Conservation (phyloP, 2,888 invertebrate species). For the Melanophora roralis region DNA sequence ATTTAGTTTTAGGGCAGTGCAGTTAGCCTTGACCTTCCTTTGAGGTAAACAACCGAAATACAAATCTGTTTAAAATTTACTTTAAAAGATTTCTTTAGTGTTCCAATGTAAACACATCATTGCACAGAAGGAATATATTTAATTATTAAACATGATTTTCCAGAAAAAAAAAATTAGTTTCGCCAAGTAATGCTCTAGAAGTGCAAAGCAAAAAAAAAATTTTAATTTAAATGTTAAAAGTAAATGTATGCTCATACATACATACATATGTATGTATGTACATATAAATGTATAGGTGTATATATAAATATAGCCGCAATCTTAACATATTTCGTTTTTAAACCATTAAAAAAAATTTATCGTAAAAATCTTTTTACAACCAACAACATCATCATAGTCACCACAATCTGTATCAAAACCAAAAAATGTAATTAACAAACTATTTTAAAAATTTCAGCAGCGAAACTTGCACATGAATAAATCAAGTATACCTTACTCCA, state of each 20-base stretch:
- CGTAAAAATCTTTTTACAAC: conserved; percentile 49
- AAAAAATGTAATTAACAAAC: conserved; percentile 6
- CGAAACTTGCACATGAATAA: conserved; percentile 16
- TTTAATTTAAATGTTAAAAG: no score
- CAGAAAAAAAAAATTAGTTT: conserved; percentile 57
- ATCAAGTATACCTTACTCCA: no score
- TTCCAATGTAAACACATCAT: neutral
- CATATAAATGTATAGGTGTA: neutral
- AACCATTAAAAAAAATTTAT: conserved; percentile 36
- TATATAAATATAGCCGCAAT: conserved; percentile 42
- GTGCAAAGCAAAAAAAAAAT: conserved; percentile 11
- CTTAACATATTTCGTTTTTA: conserved; percentile 23
- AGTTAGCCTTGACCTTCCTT: no score
- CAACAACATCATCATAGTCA: conserved; percentile 32
- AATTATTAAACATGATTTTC: conserved; percentile 65
- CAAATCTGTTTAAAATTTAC: no score
- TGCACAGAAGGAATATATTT: conserved; percentile 39
- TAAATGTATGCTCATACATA: no score
- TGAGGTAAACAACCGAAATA: no score
- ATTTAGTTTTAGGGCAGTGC: no score
- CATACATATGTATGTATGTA: conserved; percentile 8
- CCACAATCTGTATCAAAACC: conserved; percentile 16
- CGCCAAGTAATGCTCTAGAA: conserved; percentile 14
- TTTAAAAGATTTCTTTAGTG: neutral
- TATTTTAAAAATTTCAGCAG: conserved; percentile 13